Evolutionary conservation across 2,888 invertebrate genomes (phyloP), one percentile per base, ranked within the genome.

Genomic region (Incurvaria masculella): DNA sequence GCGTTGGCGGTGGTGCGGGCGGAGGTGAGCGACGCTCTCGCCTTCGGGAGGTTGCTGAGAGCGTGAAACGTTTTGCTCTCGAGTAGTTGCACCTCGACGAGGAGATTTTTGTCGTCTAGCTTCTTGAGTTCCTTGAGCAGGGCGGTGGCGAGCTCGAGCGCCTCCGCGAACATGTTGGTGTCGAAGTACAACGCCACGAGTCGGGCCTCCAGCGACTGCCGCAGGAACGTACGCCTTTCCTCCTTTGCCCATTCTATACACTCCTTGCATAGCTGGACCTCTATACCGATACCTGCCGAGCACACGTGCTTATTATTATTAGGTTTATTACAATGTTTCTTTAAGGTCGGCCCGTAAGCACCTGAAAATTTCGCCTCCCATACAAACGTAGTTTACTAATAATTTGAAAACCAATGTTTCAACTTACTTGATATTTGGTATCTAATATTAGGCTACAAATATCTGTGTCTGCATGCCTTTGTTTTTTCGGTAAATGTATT

Each of bases 171-270:
- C 87, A 92, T 88, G 56, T 89, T 88, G 21, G 93, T 94, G 67
- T 95, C 94, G 70, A 89, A 95, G 72, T 95, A 97, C 39, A 99
- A 81, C 2, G 97, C 95, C 63, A 99, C 89, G 50, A 99, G 81
- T 59, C 98, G 83, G 16, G 97, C 93, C 69, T 99, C 97, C 57
- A 99, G 72, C 0, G 96, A 94, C 72, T 99, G 99, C 59, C 99
- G 82, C 52, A 99, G 78, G 72, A 98, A 99, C 18, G 97, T 97
- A 57, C 99, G 86, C 56, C 96, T 90, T 69, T 99, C 98, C 64
- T 94, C 92, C 68, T 96, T 96, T 23, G 99, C 97, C 99, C 99
- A 99, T 78, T 97, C 94, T 78, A 99, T 99, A 78, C 97, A 98
- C 78, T 99, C 98, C 79, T 92, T 92, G 71, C 94, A 94, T 52